Conservation (phyloP, 2,797 vertebrate genomes). For the Esox lucius region DNA sequence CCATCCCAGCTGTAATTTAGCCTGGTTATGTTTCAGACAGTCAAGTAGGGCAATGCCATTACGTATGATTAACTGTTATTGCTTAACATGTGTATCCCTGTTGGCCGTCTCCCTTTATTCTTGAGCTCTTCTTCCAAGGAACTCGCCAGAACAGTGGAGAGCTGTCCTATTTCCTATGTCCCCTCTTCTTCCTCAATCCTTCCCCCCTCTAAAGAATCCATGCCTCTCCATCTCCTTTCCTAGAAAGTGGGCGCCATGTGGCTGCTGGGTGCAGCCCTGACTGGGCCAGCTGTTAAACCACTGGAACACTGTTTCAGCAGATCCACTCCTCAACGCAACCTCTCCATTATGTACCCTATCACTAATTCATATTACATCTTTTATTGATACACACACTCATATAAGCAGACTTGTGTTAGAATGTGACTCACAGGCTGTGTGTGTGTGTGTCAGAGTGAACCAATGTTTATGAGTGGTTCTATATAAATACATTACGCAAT, state of each 20-base stretch:
- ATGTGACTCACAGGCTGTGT: too few species aligned
- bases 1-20: conserved; percentile 38
- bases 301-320: conserved; percentile 47
- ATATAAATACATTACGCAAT: too few species aligned
- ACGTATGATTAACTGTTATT: not conserved
- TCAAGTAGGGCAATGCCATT: not conserved
- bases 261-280: conserved; percentile 5
- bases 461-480: too few species aligned
- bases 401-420: not conserved
- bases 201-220: not conserved
- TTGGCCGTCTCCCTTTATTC: not conserved
- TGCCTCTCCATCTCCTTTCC: conserved; percentile 21
- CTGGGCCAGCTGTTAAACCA: conserved; percentile 44
- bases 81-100: not conserved
- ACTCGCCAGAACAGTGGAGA: too few species aligned
- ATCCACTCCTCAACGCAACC: conserved; percentile 41
- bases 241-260: conserved; percentile 30
- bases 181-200: not conserved
- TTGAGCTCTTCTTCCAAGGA: not conserved
- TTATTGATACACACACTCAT: conserved; percentile 64
- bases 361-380: conserved; percentile 72
- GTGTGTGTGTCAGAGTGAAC: too few species aligned
- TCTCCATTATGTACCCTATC: conserved; percentile 70
- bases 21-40: conserved; percentile 28
- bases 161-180: not conserved